Evolutionary conservation across 2,888 invertebrate species (phyloP), one percentile per base, ranked within the genome.

Genomic region (Philereme transversata): DNA sequence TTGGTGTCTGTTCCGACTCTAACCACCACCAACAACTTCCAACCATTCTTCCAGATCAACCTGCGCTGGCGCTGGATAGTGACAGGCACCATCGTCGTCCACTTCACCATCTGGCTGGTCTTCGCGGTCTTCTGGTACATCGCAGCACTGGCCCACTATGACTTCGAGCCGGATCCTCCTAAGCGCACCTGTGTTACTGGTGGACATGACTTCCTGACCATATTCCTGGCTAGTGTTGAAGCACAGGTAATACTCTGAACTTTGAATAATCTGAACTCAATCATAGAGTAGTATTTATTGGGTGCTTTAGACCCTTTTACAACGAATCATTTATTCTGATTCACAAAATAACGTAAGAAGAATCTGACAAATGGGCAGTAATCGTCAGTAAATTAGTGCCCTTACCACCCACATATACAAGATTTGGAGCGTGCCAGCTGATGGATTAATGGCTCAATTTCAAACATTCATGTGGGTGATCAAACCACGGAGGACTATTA

Each of bases 61-160:
- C 81, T 91, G 1, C 88, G 91, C 35, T 92, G 91, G 91, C 90
- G 91, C 1, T 92, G 91, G 91, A 91, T 92, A 11, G 88, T 92
- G 3, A 83, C 84, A 4, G 90, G 90, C 11, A 92, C 91, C 0
- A 80, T 91, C 1, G 81, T 90, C 4, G 82, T 90, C 1, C 91
- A 92, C 77, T 92, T 92, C 75, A 77, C 87, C 0, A 87, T 92
- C 70, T 92, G 91, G 91, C 67, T 91, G 54, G 87, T 92, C 2
- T 92, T 92, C 64, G 91, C 91, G 0, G 81, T 89, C 0, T 91
- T 91, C 80, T 92, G 91, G 91, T 92, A 92, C 76, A 83, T 91
- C 65, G 77, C 88, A 0, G 91, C 91, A 0, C 76, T 90, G 4
- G 91, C 91, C 0, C 91, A 91, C 69, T 90, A 92, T 35, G 91